Evolutionary conservation across 1,140 invertebrate species (phyloP).

Genomic region (Hetaerina americana): DNA sequence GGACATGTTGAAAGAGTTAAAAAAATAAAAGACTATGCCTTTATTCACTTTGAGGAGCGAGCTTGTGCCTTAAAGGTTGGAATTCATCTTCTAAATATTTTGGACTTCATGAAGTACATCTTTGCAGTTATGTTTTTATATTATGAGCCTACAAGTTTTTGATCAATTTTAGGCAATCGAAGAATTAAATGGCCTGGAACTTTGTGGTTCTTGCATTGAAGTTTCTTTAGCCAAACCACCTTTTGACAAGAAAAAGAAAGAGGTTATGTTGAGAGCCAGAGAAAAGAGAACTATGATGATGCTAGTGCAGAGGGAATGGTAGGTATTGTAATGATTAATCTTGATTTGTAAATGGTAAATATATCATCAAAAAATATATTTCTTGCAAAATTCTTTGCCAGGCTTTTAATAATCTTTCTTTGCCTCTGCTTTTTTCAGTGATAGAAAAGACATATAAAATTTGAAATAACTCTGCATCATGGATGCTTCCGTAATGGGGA

Average conservation of each 20-base stretch:
- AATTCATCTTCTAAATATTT: slow-evolving; percentile 9
- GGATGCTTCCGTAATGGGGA: background rate
- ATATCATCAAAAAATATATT: background rate
- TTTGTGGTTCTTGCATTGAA: slow-evolving; percentile 81
- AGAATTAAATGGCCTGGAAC: slow-evolving; percentile 80
- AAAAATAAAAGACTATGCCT: slow-evolving; percentile 99
- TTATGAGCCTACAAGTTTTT: background rate
- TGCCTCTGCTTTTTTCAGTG: background rate
- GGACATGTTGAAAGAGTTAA: slow-evolving; percentile 96
- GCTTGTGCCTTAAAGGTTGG: slow-evolving; percentile 79
- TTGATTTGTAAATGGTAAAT: background rate
- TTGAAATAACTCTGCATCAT: background rate
- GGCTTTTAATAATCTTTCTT: background rate
- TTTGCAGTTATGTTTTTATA: background rate
- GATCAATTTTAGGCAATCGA: slow-evolving; percentile 73
- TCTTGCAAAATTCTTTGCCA: background rate
- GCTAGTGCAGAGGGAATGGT: slow-evolving; percentile 69
- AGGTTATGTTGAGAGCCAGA: slow-evolving; percentile 83
- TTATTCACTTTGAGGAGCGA: slow-evolving; percentile 97
- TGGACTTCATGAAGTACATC: background rate
- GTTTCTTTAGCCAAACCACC: slow-evolving; percentile 96
- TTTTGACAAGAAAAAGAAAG: slow-evolving; percentile 96
- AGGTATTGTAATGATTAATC: slow-evolving; percentile 26
- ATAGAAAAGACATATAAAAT: background rate
- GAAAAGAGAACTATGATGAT: slow-evolving; percentile 89